These are phyloP conservation scores for Styela clava DNA, from an alignment of 23 tunicate species.

Conservation along the genomic window DNA sequence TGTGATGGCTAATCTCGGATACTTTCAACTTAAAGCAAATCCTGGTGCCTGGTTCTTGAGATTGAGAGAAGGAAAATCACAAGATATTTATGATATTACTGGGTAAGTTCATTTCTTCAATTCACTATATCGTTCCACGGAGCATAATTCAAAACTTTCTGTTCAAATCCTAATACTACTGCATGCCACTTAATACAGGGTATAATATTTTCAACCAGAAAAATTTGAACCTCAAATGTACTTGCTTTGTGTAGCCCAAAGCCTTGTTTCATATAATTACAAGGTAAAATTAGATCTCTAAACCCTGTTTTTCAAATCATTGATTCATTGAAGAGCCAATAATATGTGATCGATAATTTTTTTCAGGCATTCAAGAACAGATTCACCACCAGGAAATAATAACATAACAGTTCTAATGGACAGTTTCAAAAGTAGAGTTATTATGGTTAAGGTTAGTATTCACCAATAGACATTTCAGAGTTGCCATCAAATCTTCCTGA, in stretches of 20 bases:
- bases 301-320: too few species aligned
- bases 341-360: too few species aligned
- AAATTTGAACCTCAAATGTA: too few species aligned
- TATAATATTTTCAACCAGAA: too few species aligned
- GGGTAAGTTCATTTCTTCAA: conserved; percentile 28
- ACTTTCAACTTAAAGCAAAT: conserved; percentile 91
- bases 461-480: not conserved
- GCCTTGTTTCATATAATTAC: too few species aligned
- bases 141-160: too few species aligned
- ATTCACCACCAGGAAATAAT: conserved; percentile 24
- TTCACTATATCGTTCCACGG: not conserved
- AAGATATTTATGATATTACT: conserved; percentile 74
- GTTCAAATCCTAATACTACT: too few species aligned
- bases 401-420: conserved; percentile 79
- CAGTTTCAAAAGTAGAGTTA: conserved; percentile 84
- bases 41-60: conserved; percentile 98
- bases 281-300: too few species aligned
- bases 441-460: conserved; percentile 54
- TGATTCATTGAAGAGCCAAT: too few species aligned
- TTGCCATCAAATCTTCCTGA: too few species aligned
- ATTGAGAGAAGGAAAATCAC: conserved; percentile 78
- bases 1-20: conserved; percentile 98
- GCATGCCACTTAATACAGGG: too few species aligned
- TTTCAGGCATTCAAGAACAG: conserved; percentile 61
- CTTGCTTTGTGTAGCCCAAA: too few species aligned